A percentile compares a stretch with the other conserved stretches of the same genome.
Conservation (phyloP, 2,113 vertebrate genomes). For the Stomatorhinus ivindoensis region DNA sequence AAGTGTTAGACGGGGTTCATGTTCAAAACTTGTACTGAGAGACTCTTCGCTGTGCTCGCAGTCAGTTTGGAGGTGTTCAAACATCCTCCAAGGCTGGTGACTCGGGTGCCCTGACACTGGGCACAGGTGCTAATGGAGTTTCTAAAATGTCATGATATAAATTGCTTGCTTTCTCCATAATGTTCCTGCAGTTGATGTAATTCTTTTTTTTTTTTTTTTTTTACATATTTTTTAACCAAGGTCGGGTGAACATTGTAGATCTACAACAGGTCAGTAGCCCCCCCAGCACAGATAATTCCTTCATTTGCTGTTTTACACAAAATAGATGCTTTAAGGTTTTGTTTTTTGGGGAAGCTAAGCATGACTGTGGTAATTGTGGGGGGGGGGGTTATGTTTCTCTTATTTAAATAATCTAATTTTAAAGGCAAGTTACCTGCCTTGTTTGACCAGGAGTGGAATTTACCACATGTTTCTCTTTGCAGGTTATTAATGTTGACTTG, state of each 20-base stretch:
- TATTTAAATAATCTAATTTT: neutral
- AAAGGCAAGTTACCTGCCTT: neutral
- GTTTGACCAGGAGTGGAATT: neutral
- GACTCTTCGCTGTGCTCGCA: neutral
- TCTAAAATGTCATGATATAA: neutral
- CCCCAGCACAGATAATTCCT: neutral
- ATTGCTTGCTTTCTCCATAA: neutral
- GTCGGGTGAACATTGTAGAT: conserved; percentile 90
- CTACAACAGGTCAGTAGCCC: conserved; percentile 79
- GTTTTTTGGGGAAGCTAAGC: neutral
- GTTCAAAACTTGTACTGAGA: neutral
- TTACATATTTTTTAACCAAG: conserved; percentile 54
- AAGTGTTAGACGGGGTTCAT: neutral
- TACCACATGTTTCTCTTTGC: conserved; percentile 15
- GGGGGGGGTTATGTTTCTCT: neutral
- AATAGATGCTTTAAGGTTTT: neutral
- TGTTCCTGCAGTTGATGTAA: neutral
- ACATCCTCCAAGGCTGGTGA: neutral
- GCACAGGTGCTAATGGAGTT: neutral
- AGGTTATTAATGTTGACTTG: conserved; percentile 90
- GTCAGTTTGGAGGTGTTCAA: neutral
- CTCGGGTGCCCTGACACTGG: neutral
- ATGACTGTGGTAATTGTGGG: neutral
- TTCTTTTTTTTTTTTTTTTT: neutral
- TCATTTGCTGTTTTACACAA: neutral